phyloP scores from a whole-genome alignment of 2,113 vertebrate genomes.

The Xyrauchen texanus region DNA sequence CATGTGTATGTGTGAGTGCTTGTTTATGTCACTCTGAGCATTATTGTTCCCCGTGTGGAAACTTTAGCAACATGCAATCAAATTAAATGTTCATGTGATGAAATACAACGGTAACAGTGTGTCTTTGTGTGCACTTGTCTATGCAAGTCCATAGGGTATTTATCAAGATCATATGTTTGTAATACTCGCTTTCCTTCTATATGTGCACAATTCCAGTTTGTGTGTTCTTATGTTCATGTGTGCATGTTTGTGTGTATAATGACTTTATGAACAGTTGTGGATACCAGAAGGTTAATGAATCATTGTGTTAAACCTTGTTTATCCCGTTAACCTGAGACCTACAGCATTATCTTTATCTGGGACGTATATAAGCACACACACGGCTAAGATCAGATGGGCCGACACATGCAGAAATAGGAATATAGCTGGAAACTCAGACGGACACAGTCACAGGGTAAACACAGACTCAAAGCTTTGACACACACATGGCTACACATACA shows the following conservation, averaged over 20 bases:
- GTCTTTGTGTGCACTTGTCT: too few species aligned
- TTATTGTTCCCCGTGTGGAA: slow-evolving; percentile 1
- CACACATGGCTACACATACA: slow-evolving; percentile 18
- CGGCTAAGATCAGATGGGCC: background rate
- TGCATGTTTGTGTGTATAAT: slow-evolving; percentile 37
- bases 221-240: slow-evolving; percentile 23
- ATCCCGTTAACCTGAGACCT: slow-evolving; percentile 53
- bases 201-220: background rate
- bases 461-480: slow-evolving; percentile 33
- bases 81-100: background rate
- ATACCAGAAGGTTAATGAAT: slow-evolving; percentile 60
- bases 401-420: slow-evolving; percentile 23
- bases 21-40: slow-evolving; percentile 5
- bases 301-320: slow-evolving; percentile 53
- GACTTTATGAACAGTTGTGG: slow-evolving; percentile 42
- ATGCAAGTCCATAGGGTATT: background rate
- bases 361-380: slow-evolving; percentile 16
- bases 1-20: slow-evolving; percentile 17
- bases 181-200: background rate
- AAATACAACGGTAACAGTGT: background rate
- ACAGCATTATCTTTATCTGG: slow-evolving; percentile 45
- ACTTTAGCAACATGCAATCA: background rate
- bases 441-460: slow-evolving; percentile 42
- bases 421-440: slow-evolving; percentile 38
- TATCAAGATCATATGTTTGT: slow-evolving; percentile 1